These are phyloP conservation scores for Thera britannica DNA, from an alignment of 2,888 invertebrate species.

Conservation along the genomic window DNA sequence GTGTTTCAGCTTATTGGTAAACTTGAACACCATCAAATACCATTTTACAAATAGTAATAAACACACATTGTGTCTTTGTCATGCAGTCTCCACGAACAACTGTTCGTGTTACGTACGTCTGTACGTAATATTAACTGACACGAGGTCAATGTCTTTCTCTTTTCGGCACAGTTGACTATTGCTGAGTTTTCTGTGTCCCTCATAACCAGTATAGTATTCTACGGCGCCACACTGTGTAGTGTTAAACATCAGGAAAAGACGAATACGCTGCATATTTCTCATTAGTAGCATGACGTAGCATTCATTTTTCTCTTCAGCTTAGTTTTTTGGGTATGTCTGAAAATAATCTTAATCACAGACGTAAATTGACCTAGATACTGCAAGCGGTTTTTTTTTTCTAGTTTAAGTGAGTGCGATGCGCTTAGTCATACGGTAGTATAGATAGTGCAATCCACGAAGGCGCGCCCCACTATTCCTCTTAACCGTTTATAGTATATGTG, in stretches of 20 bases:
- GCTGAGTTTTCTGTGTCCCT: not conserved
- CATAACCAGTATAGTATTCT: not conserved
- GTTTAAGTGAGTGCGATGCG: not conserved
- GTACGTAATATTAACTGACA: no score
- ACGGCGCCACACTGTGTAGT: not conserved
- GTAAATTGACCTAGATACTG: not conserved
- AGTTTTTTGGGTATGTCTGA: slow-evolving; percentile 1
- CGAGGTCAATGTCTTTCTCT: no score
- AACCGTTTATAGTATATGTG: no score
- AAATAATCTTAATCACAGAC: not conserved
- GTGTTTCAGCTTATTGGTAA: not conserved
- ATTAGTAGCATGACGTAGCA: not conserved
- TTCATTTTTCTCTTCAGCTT: not conserved
- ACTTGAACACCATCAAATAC: not conserved
- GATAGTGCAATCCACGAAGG: no score
- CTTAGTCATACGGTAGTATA: not conserved
- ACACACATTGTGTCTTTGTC: not conserved
- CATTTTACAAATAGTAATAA: not conserved
- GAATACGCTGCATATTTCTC: not conserved
- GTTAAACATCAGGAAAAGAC: not conserved
- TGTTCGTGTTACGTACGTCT: no score
- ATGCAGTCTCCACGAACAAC: not conserved
- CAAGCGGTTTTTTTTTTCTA: not conserved
- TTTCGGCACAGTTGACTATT: not conserved
- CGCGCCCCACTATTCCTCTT: no score